phyloP scores from a whole-genome alignment of 2,888 invertebrate species.

The Drosophila suboccidentalis region DNA sequence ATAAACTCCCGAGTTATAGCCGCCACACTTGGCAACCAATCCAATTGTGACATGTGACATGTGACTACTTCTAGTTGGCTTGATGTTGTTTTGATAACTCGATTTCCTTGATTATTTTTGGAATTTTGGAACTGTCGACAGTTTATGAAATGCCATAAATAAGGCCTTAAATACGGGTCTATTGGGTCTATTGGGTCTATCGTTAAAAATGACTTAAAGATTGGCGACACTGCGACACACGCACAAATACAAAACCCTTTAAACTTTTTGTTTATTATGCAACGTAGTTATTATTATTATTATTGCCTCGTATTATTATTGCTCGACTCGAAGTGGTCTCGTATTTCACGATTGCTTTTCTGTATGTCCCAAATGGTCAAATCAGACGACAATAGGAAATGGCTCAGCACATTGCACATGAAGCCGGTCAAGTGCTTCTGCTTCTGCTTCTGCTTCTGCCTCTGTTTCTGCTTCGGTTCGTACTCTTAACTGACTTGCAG shows the following conservation, averaged over 20 bases:
- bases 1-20: conserved; percentile 7
- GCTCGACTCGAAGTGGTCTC: conserved; percentile 29
- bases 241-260: conserved; percentile 2
- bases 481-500: conserved; percentile 46
- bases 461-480: conserved; percentile 25
- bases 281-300: conserved; percentile 36
- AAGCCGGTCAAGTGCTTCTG: conserved; percentile 63
- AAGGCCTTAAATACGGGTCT: conserved; percentile 2
- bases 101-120: conserved; percentile 41
- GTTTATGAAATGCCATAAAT: conserved; percentile 51
- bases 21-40: conserved; percentile 26
- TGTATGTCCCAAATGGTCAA: conserved; percentile 34
- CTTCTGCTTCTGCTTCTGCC: conserved; percentile 45
- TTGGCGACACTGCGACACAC: conserved; percentile 16
- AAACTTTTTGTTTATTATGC: conserved; percentile 43
- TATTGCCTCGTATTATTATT: conserved; percentile 30
- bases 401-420: conserved; percentile 52
- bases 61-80: conserved; percentile 15
- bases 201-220: conserved; percentile 23
- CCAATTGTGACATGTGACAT: conserved; percentile 37
- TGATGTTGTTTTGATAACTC: conserved; percentile 24
- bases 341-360: conserved; percentile 50
- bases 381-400: conserved; percentile 33
- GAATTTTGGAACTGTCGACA: conserved; percentile 12
- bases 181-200: conserved; percentile 6